These are phyloP conservation scores for Eulemur mongoz DNA, from an alignment of 2,797 vertebrate species.

Conservation along the genomic window DNA sequence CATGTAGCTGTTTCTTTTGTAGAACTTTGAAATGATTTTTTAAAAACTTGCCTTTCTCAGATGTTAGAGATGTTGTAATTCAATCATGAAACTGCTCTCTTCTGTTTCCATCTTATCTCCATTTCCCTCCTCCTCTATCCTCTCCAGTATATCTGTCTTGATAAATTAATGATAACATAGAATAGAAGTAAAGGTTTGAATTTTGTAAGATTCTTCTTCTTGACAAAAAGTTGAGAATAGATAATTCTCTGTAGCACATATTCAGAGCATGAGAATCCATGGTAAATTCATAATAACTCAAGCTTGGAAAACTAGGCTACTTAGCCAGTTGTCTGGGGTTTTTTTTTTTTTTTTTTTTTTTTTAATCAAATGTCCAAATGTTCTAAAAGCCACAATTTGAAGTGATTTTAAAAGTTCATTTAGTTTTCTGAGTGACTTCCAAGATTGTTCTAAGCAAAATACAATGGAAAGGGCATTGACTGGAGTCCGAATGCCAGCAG, in stretches of 20 bases:
- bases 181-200: not conserved
- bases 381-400: not conserved
- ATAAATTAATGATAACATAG: not conserved
- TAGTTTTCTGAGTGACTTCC: not conserved
- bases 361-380: not conserved
- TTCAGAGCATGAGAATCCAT: not conserved
- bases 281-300: not conserved
- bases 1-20: not conserved
- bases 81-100: not conserved
- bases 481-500: not conserved
- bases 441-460: not conserved
- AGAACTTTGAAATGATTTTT: not conserved
- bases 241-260: not conserved
- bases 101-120: not conserved
- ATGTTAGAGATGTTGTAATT: not conserved
- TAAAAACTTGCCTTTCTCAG: not conserved
- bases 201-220: conserved; percentile 1
- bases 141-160: not conserved
- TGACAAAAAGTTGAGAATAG: conserved; percentile 3
- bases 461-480: not conserved
- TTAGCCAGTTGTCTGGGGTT: not conserved
- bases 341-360: not conserved
- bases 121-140: not conserved
- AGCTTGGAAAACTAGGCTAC: not conserved
- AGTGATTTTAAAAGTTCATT: conserved; percentile 5